phyloP scores from a whole-genome alignment of 2,797 vertebrate genomes.

The Pangasius sanitwongsei region DNA sequence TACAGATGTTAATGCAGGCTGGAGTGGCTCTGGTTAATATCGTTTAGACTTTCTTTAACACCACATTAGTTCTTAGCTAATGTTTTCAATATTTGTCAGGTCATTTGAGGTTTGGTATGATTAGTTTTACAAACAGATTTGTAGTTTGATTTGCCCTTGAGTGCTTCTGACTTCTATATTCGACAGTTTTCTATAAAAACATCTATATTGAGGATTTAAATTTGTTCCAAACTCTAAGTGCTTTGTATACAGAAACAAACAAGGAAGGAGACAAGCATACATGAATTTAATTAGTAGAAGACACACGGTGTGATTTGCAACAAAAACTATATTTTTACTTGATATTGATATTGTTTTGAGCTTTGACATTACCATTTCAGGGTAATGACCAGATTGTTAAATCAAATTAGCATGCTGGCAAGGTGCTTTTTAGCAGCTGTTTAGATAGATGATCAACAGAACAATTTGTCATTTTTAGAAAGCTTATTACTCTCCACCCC shows the following conservation, averaged over 20 bases:
- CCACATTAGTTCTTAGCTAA: not conserved
- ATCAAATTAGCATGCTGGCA: slow-evolving; percentile 50
- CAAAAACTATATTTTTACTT: slow-evolving; percentile 16
- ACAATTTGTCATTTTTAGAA: slow-evolving; percentile 52
- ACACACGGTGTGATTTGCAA: not conserved
- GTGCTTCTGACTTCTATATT: not conserved
- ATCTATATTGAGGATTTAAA: not conserved
- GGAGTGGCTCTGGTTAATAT: not conserved
- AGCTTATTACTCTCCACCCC: slow-evolving; percentile 47
- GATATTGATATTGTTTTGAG: slow-evolving; percentile 45
- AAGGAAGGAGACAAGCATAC: not conserved
- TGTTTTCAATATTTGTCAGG: not conserved
- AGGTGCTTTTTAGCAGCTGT: slow-evolving; percentile 53
- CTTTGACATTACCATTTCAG: slow-evolving; percentile 43
- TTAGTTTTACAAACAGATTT: not conserved
- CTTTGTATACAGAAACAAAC: not conserved
- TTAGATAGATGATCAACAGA: slow-evolving; percentile 53
- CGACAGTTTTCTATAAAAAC: not conserved
- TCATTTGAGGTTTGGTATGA: not conserved
- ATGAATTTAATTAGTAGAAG: slow-evolving; percentile 3
- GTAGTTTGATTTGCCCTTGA: not conserved
- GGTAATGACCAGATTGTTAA: slow-evolving; percentile 54
- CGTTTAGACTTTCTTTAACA: not conserved
- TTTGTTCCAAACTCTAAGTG: not conserved
- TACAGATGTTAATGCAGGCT: not conserved